Conservation (phyloP, 1,140 invertebrate species). For the Stratiolaelaps scimitus region DNA sequence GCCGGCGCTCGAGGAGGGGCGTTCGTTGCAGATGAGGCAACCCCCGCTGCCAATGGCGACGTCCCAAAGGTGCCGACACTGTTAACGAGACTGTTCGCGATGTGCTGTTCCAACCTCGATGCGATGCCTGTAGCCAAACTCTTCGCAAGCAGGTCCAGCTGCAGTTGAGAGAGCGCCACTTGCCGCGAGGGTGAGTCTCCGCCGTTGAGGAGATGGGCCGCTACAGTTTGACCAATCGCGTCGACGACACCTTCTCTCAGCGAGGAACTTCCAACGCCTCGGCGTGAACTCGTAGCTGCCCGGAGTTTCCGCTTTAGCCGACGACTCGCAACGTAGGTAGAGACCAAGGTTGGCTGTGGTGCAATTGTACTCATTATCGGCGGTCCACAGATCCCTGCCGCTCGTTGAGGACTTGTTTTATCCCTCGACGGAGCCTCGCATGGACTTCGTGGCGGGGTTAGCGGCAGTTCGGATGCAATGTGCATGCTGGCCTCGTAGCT, state of each 20-base stretch:
- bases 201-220: no score
- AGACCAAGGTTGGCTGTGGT: background rate
- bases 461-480: background rate
- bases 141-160: constrained; percentile 19
- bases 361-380: no score
- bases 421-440: no score
- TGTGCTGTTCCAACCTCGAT: constrained; percentile 14
- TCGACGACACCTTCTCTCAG: background rate
- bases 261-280: background rate
- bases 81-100: constrained; percentile 19
- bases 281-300: background rate
- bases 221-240: background rate
- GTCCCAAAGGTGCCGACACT: background rate
- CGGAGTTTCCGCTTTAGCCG: constrained; percentile 12
- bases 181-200: no score
- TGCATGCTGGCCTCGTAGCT: no score
- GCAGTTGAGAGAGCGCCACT: background rate
- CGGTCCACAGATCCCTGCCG: no score
- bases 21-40: no score
- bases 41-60: no score
- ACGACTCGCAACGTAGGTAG: constrained; percentile 13
- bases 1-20: no score
- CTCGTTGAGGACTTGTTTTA: no score
- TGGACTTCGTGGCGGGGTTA: constrained; percentile 8
- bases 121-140: constrained; percentile 24